Evolutionary conservation across 2,113 vertebrate genomes (phyloP).

Genomic region (Oenanthe oenanthe): DNA sequence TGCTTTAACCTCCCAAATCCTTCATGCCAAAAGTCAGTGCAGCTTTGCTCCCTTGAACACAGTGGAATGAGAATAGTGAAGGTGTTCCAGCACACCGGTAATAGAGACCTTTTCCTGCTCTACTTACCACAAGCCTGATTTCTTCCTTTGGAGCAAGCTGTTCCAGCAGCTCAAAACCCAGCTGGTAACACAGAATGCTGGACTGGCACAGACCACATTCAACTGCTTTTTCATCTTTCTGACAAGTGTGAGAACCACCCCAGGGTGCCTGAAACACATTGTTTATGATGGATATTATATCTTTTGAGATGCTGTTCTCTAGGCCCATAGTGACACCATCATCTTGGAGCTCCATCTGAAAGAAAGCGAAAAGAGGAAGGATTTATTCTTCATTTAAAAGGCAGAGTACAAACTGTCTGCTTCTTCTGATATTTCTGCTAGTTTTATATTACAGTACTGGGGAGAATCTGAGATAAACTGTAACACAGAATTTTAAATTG

Average conservation of each 20-base stretch:
- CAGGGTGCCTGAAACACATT: slow-evolving; percentile 98
- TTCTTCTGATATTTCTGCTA: not conserved
- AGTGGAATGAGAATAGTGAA: not conserved
- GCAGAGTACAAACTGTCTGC: not conserved
- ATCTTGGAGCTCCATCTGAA: slow-evolving; percentile 98
- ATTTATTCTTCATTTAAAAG: slow-evolving; percentile 36
- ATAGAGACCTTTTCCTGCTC: not conserved
- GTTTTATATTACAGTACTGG: not conserved
- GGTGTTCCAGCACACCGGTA: not conserved
- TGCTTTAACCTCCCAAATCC: not conserved
- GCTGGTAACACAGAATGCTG: slow-evolving; percentile 97
- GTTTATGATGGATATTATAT: slow-evolving; percentile 97
- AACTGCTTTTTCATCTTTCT: slow-evolving; percentile 92
- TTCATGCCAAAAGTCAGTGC: not conserved
- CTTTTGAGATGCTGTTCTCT: slow-evolving; percentile 92
- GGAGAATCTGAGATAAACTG: not conserved
- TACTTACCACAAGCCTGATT: slow-evolving; percentile 95
- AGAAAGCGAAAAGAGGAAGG: not conserved
- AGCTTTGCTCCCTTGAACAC: not conserved
- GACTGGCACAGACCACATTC: slow-evolving; percentile 97
- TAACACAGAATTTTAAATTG: not conserved
- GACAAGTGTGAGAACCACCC: slow-evolving; percentile 97
- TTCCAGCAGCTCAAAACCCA: slow-evolving; percentile 94
- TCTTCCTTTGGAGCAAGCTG: slow-evolving; percentile 95
- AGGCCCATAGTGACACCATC: slow-evolving; percentile 94